Percentiles rank a stretch among this genome's conserved stretches.
phyloP scores from a whole-genome alignment of 2,888 invertebrate species.

The Cheilosia soror region DNA sequence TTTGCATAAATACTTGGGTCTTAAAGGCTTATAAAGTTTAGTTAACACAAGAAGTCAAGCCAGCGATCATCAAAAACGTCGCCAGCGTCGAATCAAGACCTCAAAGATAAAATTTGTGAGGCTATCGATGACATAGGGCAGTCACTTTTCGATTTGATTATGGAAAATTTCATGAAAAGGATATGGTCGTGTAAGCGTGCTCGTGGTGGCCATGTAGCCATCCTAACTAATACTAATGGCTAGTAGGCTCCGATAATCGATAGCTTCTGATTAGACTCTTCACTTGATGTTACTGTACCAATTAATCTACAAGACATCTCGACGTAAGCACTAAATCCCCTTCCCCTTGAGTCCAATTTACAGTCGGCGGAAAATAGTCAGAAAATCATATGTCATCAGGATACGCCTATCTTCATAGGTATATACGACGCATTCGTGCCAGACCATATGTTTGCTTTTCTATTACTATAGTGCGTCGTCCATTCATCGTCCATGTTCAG shows the following conservation, averaged over 20 bases:
- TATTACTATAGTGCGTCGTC: background rate
- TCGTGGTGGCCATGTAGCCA: too few relatives aligned
- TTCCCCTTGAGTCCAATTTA: conserved; percentile 35
- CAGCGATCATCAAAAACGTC: too few relatives aligned
- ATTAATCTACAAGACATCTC: conserved; percentile 21
- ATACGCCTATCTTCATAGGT: background rate
- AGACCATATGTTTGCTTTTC: background rate
- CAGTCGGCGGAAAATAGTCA: background rate
- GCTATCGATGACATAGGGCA: too few relatives aligned
- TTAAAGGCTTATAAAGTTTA: too few relatives aligned
- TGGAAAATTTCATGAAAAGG: too few relatives aligned
- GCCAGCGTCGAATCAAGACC: too few relatives aligned
- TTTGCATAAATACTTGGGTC: too few relatives aligned
- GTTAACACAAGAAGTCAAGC: too few relatives aligned
- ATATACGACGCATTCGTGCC: conserved; percentile 14
- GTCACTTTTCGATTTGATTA: too few relatives aligned
- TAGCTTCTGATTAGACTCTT: background rate
- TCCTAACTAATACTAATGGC: too few relatives aligned
- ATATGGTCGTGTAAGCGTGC: too few relatives aligned
- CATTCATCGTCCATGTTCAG: conserved; percentile 27
- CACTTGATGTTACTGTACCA: background rate
- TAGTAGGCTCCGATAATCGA: background rate
- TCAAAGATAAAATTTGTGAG: too few relatives aligned
- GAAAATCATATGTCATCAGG: conserved; percentile 21
- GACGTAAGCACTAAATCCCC: conserved; percentile 12